phyloP scores from a whole-genome alignment of 2,888 invertebrate genomes.

The Candidula unifasciata region DNA sequence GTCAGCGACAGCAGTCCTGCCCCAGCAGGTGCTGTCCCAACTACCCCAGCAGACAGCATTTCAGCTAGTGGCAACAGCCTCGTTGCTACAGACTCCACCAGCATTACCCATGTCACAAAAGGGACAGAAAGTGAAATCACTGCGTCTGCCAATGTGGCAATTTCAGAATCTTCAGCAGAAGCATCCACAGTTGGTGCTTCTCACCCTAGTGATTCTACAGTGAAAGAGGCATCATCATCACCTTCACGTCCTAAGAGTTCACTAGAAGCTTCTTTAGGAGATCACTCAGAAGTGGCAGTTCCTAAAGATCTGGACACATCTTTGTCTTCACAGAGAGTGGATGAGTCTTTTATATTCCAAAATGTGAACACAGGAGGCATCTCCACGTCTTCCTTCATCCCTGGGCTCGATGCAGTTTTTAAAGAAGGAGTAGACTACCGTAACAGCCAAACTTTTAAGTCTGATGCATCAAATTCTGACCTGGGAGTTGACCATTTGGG shows the following conservation, averaged over 20 bases:
- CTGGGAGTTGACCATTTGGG: neutral
- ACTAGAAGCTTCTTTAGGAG: neutral
- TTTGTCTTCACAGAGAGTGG: slow-evolving; percentile 5
- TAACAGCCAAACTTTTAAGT: neutral
- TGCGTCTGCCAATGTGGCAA: neutral
- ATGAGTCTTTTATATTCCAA: slow-evolving; percentile 35
- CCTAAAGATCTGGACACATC: neutral
- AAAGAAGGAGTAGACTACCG: slow-evolving; percentile 39
- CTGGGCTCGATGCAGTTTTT: slow-evolving; percentile 32
- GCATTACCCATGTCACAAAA: neutral
- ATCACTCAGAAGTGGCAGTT: neutral
- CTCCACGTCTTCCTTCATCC: neutral
- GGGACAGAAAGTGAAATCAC: neutral
- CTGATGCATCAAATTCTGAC: neutral
- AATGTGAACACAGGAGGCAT: neutral
- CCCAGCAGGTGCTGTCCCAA: neutral
- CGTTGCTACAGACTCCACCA: neutral
- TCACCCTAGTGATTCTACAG: neutral
- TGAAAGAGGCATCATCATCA: neutral
- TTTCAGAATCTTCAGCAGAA: neutral
- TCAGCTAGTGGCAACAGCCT: neutral
- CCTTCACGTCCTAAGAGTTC: neutral
- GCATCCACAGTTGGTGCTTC: neutral
- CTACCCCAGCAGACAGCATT: neutral
- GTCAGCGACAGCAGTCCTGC: neutral